Percentiles rank a stretch among this genome's conserved stretches.
Conservation (phyloP, 2,888 invertebrate genomes). For the Lasioglossum lativentre region DNA sequence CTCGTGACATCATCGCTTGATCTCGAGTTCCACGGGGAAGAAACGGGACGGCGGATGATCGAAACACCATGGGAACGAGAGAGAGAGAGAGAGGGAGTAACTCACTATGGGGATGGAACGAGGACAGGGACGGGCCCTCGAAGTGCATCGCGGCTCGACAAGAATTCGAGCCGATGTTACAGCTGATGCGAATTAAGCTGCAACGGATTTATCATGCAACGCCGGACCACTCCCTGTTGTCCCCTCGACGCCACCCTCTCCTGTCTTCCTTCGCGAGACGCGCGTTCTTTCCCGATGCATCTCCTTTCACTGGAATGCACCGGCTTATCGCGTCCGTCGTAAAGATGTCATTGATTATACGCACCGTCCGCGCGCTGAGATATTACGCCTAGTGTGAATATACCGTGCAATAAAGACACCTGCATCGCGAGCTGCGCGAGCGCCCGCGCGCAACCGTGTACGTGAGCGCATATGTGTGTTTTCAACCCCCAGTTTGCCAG, state of each 20-base stretch:
- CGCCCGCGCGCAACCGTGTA: constrained; percentile 5
- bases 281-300: constrained; percentile 28
- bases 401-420: constrained; percentile 69
- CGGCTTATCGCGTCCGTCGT: constrained; percentile 72
- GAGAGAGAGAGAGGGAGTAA: background rate
- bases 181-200: constrained; percentile 73
- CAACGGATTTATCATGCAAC: constrained; percentile 73
- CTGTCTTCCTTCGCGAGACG: constrained; percentile 8
- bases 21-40: constrained; percentile 56
- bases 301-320: constrained; percentile 53
- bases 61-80: constrained; percentile 17
- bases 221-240: constrained; percentile 66
- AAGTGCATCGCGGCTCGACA: constrained; percentile 50
- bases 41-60: constrained; percentile 16
- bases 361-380: constrained; percentile 67
- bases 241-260: constrained; percentile 37
- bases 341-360: constrained; percentile 78
- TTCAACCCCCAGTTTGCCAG: background rate
- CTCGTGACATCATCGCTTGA: constrained; percentile 72
- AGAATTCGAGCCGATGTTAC: constrained; percentile 62
- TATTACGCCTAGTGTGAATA: constrained; percentile 71
- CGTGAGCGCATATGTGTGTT: constrained; percentile 19
- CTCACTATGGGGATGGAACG: constrained; percentile 18
- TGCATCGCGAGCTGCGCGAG: constrained; percentile 8
- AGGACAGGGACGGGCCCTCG: constrained; percentile 43